Evolutionary conservation across 2,797 vertebrate species (phyloP).

Genomic region (Botia almorhae): DNA sequence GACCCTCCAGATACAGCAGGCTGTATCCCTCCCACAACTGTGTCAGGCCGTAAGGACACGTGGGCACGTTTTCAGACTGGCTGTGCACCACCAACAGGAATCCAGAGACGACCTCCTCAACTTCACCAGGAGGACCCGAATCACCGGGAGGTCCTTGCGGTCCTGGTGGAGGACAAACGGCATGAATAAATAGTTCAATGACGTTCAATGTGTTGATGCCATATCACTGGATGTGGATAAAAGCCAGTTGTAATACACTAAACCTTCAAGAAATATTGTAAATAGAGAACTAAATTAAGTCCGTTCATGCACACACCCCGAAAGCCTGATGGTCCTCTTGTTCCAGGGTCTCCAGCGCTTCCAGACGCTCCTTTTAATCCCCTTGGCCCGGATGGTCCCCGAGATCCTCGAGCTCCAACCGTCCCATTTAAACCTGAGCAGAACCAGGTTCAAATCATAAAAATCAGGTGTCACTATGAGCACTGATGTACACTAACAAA

Average conservation of each 20-base stretch:
- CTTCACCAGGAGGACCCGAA: conserved; percentile 72
- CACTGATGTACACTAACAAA: too few relatives aligned
- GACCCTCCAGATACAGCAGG: conserved; percentile 89
- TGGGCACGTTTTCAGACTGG: conserved; percentile 80
- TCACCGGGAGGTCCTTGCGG: conserved; percentile 76
- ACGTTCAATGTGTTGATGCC: not conserved
- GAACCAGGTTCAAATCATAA: not conserved
- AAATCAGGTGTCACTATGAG: too few relatives aligned
- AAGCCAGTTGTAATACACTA: not conserved
- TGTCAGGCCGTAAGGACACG: conserved; percentile 81
- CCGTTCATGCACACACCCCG: conserved; percentile 65
- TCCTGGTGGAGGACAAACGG: conserved; percentile 62
- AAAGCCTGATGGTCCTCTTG: conserved; percentile 61
- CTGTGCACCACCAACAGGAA: conserved; percentile 91
- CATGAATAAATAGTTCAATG: not conserved
- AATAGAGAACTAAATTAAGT: not conserved
- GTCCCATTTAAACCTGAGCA: conserved; percentile 71
- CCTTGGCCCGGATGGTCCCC: conserved; percentile 47
- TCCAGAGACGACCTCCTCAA: conserved; percentile 69
- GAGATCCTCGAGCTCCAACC: conserved; percentile 52
- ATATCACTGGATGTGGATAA: not conserved
- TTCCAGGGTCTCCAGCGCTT: conserved; percentile 61
- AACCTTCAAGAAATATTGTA: not conserved
- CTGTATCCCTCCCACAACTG: conserved; percentile 89
- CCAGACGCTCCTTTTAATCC: conserved; percentile 68